phyloP scores from a whole-genome alignment of 1,140 invertebrate species.

The Drosophila equinoxialis region DNA sequence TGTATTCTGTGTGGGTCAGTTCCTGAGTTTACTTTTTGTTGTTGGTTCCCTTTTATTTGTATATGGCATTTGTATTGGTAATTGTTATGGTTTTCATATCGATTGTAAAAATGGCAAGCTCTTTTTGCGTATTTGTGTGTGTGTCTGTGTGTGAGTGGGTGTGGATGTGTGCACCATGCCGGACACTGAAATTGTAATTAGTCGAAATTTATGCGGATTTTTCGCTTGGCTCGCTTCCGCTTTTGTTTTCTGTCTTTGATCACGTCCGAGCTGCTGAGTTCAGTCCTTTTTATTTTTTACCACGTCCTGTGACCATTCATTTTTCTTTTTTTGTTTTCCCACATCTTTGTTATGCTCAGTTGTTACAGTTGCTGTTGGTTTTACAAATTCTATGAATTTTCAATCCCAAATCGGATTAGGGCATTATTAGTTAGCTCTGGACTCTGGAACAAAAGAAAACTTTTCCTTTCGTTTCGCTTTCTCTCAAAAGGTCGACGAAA shows the following conservation, averaged over 20 bases:
- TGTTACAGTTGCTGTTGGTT: conserved; percentile 28
- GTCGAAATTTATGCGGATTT: conserved; percentile 73
- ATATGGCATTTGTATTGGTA: conserved; percentile 60
- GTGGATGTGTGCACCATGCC: conserved; percentile 29
- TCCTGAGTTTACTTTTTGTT: conserved; percentile 7
- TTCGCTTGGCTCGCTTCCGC: conserved; percentile 49
- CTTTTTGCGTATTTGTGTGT: not conserved
- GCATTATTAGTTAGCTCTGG: conserved; percentile 44
- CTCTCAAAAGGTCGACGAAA: conserved; percentile 31
- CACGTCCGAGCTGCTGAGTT: conserved; percentile 50
- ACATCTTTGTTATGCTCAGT: not conserved
- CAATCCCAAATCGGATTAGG: conserved; percentile 72
- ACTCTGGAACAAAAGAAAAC: conserved; percentile 28
- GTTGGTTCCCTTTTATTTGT: conserved; percentile 11
- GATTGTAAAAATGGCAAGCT: conserved; percentile 36
- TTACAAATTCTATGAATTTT: conserved; percentile 73
- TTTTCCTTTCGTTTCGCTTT: conserved; percentile 26
- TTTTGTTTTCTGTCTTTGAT: conserved; percentile 57
- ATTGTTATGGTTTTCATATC: conserved; percentile 71
- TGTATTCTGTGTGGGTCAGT: conserved; percentile 12
- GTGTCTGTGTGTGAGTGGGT: conserved; percentile 25
- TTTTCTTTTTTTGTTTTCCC: conserved; percentile 35
- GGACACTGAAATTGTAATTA: conserved; percentile 79
- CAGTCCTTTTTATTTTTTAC: conserved; percentile 40
- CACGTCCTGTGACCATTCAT: conserved; percentile 48